These are phyloP conservation scores for Anableps anableps DNA, from an alignment of 2,797 vertebrate species.

Conservation along the genomic window DNA sequence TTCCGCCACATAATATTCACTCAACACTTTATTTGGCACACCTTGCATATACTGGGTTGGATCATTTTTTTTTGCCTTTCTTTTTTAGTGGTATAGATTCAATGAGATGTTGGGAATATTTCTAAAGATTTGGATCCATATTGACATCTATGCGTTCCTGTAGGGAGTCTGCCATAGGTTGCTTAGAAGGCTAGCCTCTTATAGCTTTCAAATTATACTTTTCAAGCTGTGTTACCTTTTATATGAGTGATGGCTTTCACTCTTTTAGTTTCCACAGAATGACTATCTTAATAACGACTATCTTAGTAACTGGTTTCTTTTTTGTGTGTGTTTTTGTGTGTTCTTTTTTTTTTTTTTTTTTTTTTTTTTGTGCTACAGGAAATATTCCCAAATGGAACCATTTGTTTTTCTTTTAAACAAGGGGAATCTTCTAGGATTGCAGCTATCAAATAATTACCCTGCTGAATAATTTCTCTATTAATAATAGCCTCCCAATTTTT, in stretches of 20 bases:
- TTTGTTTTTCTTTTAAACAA: background rate
- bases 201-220: background rate
- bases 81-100: background rate
- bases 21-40: background rate
- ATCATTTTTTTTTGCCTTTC: background rate
- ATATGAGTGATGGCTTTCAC: background rate
- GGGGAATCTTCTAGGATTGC: background rate
- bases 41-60: background rate
- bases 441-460: background rate
- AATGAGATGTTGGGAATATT: background rate
- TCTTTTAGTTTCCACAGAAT: background rate
- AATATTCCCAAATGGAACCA: background rate
- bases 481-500: background rate
- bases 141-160: too few species aligned
- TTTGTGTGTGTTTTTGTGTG: too few species aligned
- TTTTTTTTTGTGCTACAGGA: too few species aligned
- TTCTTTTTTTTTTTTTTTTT: too few species aligned
- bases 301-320: too few species aligned
- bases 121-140: too few species aligned
- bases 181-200: background rate
- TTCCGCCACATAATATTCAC: background rate
- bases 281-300: too few species aligned
- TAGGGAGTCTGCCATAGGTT: background rate
- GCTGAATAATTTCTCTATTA: background rate
- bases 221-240: background rate